Base-by-base conservation (phyloP, 2,888 invertebrate species). In the Diogma glabrata region DNA sequence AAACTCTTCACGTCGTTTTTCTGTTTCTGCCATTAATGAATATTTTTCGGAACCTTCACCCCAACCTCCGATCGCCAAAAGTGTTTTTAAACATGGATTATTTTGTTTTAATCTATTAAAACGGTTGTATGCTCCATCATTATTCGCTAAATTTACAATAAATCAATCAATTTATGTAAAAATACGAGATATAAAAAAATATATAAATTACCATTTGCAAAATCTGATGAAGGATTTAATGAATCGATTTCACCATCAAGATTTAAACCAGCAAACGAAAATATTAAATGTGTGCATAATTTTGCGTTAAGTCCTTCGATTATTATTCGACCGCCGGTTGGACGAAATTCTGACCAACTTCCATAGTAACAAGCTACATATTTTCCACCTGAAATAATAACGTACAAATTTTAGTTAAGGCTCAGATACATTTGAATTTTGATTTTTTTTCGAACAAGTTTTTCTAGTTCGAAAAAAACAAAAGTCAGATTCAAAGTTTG, bases 271-370 rank as follows among this genome's bases (percentile, higher is more conserved):
- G 73, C 72, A 61, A 76, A 76, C 10, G 73, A 65, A 58, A 75
- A 76, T 5, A 75, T 65, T 3, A 75, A 57, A 60, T 76, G 75
- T 1, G 75, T 74, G 60, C 75, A 77, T 2, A 74, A 63, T 40
- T 58, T 59, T 1, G 75, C 72, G 54, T 74, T 67, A 17, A 76
- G 71, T 47, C 71, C 58, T 47, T 67, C 65, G 10, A 70, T 61
- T 24, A 65, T 64, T 60, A 71, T 74, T 17, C 61, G 57, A 2
- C 73, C 74, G 8, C 58, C 59, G 2, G 59, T 64, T 4, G 66
- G 61, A 8, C 75, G 60, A 61, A 75, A 74, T 5, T 60, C 60
- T 0, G 75, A 66, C 75, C 75, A 75, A 33, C 71, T 71, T 12
- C 72, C 67, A 55, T 71, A 69, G 56, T 75, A 76, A 56, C 75